A percentile compares a stretch with the other conserved stretches of the same genome.
Evolutionary conservation across 1,140 invertebrate species (phyloP).

Genomic region (Trichonephila clavata): DNA sequence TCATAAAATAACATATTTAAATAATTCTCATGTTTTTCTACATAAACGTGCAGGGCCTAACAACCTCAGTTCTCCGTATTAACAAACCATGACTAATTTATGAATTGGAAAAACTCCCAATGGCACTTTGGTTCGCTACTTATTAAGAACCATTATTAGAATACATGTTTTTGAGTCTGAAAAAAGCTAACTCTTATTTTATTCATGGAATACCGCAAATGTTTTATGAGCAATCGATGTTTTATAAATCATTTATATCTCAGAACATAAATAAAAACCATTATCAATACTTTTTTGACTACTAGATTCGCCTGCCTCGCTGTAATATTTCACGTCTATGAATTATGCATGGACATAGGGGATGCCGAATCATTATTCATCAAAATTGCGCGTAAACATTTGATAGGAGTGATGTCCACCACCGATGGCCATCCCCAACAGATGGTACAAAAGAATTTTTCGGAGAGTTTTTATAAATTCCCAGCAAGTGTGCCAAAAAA

Average conservation of each 20-base stretch:
- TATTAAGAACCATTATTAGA: not conserved
- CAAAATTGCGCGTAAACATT: constrained; percentile 17
- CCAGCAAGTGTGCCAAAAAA: not conserved
- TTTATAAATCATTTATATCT: constrained; percentile 23
- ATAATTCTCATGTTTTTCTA: too few species aligned
- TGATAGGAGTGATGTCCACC: constrained; percentile 1
- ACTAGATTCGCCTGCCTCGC: not conserved
- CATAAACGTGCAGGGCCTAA: too few species aligned
- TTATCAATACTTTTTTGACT: constrained; percentile 11
- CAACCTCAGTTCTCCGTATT: not conserved
- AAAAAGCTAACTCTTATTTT: not conserved
- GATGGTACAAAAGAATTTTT: not conserved
- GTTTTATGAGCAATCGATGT: not conserved
- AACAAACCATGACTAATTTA: constrained; percentile 3
- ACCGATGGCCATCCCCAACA: not conserved
- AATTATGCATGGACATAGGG: constrained; percentile 17
- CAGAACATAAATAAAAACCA: constrained; percentile 16
- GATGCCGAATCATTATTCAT: constrained; percentile 36
- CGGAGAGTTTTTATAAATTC: not conserved
- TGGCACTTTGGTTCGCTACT: not conserved
- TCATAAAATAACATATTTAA: too few species aligned
- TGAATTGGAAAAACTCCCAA: not conserved
- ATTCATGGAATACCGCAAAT: not conserved
- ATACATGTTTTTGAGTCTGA: constrained; percentile 1
- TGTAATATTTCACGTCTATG: constrained; percentile 30